Conservation (phyloP, 2,888 invertebrate genomes). For the Tiliacea citrago region DNA sequence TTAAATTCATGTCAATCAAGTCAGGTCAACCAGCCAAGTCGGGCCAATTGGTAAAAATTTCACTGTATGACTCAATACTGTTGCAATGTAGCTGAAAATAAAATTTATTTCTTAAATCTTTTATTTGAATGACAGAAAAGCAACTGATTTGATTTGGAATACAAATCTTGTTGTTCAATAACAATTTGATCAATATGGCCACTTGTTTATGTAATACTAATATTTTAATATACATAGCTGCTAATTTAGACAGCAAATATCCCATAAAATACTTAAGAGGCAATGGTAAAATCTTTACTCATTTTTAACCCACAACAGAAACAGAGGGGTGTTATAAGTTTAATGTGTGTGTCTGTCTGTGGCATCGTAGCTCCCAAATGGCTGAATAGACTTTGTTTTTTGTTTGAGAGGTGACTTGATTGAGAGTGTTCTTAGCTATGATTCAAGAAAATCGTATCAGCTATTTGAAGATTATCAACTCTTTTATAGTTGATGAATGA, state of each 20-base stretch:
- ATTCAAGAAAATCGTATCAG: no score
- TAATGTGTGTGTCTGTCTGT: no score
- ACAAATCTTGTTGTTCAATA: not conserved
- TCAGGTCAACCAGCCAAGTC: constrained; percentile 42
- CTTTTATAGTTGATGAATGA: no score
- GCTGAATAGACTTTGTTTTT: no score
- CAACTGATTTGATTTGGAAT: not conserved
- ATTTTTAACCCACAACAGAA: no score
- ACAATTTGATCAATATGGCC: not conserved
- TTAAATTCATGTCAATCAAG: constrained; percentile 33
- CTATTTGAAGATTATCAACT: no score
- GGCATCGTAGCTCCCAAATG: no score
- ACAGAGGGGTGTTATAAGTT: no score
- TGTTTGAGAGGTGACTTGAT: no score
- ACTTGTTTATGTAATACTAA: not conserved
- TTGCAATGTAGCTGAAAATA: constrained; percentile 5
- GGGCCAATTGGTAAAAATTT: constrained; percentile 37
- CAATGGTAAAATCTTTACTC: no score
- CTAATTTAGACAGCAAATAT: constrained; percentile 6
- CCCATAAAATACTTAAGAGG: not conserved
- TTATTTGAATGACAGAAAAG: not conserved
- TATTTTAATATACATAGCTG: not conserved
- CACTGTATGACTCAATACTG: constrained; percentile 27
- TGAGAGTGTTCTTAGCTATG: no score
- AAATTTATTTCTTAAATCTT: not conserved